Conservation (phyloP, 1,140 invertebrate species). For the Lutraria rhynchaena region DNA sequence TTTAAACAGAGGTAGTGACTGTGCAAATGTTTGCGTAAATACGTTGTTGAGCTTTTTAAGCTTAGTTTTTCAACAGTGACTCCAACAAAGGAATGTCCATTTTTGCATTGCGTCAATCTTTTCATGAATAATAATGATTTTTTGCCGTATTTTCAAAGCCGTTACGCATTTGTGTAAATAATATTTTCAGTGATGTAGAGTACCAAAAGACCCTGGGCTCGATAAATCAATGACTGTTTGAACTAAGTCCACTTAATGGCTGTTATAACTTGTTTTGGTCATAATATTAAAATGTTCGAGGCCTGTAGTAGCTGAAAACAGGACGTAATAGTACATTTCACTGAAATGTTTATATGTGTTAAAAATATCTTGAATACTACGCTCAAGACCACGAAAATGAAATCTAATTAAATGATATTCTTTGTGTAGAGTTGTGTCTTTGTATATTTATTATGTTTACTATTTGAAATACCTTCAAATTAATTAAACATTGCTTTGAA, state of each 20-base stretch:
- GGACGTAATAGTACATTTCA: too few species aligned
- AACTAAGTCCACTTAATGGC: background rate
- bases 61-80: constrained; percentile 27
- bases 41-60: constrained; percentile 50
- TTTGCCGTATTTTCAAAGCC: background rate
- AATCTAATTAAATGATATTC: too few species aligned
- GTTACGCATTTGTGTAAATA: background rate
- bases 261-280: too few species aligned
- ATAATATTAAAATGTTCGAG: too few species aligned
- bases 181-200: background rate
- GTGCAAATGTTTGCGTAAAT: constrained; percentile 54
- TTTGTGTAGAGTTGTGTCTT: too few species aligned
- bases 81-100: constrained; percentile 41
- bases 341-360: too few species aligned
- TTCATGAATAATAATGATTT: constrained; percentile 38
- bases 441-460: too few species aligned
- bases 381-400: too few species aligned
- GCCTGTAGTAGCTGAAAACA: too few species aligned
- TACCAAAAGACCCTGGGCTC: background rate
- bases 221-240: background rate
- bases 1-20: constrained; percentile 35
- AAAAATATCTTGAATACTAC: too few species aligned
- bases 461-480: too few species aligned
- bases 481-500: too few species aligned
- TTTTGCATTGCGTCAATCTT: constrained; percentile 25